phyloP scores from a whole-genome alignment of 2,113 vertebrate species.

The zebrafish (Danio rerio) region GRCz12tu NC_133177.1:50038501-50039000 shows the following conservation, averaged over 20 bases:
- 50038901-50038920: not conserved
- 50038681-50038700: constrained; percentile 39
- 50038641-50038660: not conserved
- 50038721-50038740: constrained; percentile 3
- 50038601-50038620: constrained; percentile 15
- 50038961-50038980: not conserved
- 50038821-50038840: not conserved
- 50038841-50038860: constrained; percentile 1
- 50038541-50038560: constrained; percentile 39
- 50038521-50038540: not conserved
- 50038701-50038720: constrained; percentile 6
- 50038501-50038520: constrained; percentile 21
- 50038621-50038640: constrained; percentile 18
- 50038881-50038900: not conserved
- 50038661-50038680: constrained; percentile 13
- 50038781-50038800: not conserved
- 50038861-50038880: not conserved
- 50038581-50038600: constrained; percentile 7
- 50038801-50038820: constrained; percentile 7
- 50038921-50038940: constrained; percentile 3
- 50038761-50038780: not conserved
- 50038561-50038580: constrained; percentile 22
- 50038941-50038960: not conserved
- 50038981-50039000: constrained; percentile 4
- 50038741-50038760: not conserved